A percentile compares a stretch with the other conserved stretches of the same genome.
These are phyloP conservation scores for Serripes groenlandicus DNA, from an alignment of 2,888 invertebrate species.

Conservation along the genomic window DNA sequence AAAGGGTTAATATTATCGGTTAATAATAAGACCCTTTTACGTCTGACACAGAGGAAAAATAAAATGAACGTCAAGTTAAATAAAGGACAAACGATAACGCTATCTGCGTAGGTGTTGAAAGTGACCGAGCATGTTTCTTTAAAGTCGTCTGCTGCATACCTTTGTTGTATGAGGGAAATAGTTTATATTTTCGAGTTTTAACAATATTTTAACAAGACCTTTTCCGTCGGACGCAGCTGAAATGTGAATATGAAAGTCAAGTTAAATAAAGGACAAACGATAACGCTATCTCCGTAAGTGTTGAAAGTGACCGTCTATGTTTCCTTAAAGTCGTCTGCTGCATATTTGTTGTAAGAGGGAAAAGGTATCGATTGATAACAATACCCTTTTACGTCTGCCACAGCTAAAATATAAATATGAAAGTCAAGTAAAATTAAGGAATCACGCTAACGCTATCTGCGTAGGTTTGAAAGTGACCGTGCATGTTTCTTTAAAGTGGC, in stretches of 20 bases:
- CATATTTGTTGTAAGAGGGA: not conserved
- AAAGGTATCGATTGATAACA: too few species aligned
- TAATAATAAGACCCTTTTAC: too few species aligned
- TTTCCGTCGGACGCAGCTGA: too few species aligned
- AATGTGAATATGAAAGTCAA: too few species aligned
- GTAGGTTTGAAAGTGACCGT: not conserved
- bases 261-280: not conserved
- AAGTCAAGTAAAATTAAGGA: not conserved
- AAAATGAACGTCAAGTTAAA: slow-evolving; percentile 4
- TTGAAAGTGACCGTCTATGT: not conserved
- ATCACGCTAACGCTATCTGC: not conserved
- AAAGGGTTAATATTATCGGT: too few species aligned
- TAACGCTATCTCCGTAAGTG: not conserved
- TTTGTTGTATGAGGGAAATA: not conserved
- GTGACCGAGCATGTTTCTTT: not conserved
- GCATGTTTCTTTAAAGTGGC: not conserved
- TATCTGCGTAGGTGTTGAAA: not conserved
- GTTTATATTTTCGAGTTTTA: too few species aligned
- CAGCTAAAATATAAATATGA: too few species aligned
- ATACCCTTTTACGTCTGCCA: too few species aligned
- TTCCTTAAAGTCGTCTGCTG: not conserved
- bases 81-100: not conserved
- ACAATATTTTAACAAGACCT: too few species aligned
- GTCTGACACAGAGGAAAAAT: not conserved
- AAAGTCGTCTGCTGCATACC: not conserved